Evolutionary conservation across 2,113 vertebrate genomes (phyloP).

Genomic region (Paracanthobrama guichenoti): DNA sequence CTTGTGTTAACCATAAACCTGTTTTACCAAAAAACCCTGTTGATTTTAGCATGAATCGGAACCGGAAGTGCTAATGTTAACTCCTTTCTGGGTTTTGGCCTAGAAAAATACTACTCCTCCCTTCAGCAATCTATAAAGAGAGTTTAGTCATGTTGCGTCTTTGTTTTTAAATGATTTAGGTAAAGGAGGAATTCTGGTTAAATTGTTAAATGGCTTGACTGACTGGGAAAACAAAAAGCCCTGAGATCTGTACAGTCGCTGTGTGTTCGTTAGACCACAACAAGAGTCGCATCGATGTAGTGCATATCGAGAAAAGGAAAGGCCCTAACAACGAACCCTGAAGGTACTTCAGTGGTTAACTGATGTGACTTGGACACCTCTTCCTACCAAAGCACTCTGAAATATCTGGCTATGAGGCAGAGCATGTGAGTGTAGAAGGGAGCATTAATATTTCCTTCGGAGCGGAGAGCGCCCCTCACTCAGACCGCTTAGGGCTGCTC

Average conservation of each 20-base stretch:
- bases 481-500: too few relatives aligned
- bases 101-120: too few relatives aligned
- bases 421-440: too few relatives aligned
- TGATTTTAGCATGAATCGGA: too few relatives aligned
- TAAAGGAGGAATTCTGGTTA: neutral
- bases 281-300: neutral
- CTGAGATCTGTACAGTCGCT: too few relatives aligned
- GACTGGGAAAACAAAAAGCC: neutral
- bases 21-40: too few relatives aligned
- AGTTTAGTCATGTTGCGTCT: neutral
- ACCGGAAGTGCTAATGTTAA: too few relatives aligned
- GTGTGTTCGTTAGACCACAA: too few relatives aligned
- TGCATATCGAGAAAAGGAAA: neutral
- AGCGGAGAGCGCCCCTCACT: too few relatives aligned
- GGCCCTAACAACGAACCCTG: neutral
- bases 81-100: too few relatives aligned
- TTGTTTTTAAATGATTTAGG: neutral
- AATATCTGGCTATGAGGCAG: neutral
- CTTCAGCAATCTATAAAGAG: neutral
- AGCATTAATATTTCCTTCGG: too few relatives aligned
- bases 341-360: neutral
- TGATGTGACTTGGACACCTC: neutral
- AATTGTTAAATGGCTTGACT: neutral
- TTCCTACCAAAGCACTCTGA: neutral
- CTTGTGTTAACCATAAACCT: too few relatives aligned